These are phyloP conservation scores for Papilio gigon DNA, from an alignment of 2,888 invertebrate genomes.

Conservation along the genomic window DNA sequence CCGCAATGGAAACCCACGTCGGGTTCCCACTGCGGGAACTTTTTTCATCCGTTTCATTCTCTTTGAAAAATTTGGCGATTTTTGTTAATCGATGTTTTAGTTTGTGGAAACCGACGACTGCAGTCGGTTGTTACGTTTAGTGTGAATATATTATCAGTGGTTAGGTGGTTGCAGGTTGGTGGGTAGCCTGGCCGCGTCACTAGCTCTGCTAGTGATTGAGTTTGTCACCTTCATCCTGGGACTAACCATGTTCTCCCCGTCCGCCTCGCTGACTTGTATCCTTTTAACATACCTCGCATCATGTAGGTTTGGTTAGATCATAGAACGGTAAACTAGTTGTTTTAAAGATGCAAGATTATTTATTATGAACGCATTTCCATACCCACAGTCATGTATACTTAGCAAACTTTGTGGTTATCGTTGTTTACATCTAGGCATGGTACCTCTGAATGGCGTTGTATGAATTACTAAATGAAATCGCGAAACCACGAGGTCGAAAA, in stretches of 20 bases:
- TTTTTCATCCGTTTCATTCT: too few species aligned
- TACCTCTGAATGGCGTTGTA: neutral
- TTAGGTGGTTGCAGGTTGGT: slow-evolving; percentile 83
- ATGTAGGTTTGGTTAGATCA: neutral
- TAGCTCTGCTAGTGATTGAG: slow-evolving; percentile 85
- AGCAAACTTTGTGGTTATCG: neutral
- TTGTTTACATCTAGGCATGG: neutral
- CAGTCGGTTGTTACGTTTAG: neutral
- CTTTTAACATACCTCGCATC: slow-evolving; percentile 70
- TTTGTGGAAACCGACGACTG: too few species aligned
- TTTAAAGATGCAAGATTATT: neutral
- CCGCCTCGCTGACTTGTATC: slow-evolving; percentile 88
- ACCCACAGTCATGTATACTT: neutral
- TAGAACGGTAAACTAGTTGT: neutral
- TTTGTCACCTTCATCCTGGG: slow-evolving; percentile 86
- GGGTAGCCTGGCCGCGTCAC: slow-evolving; percentile 82
- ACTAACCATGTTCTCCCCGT: slow-evolving; percentile 87
- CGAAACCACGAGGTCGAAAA: neutral
- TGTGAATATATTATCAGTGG: slow-evolving; percentile 44
- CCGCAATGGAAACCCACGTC: too few species aligned
- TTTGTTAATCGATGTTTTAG: too few species aligned
- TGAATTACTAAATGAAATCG: neutral
- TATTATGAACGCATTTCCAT: neutral
- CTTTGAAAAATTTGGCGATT: too few species aligned
- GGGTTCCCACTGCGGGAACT: too few species aligned